phyloP scores from a whole-genome alignment of 1,140 invertebrate genomes.

The Pseudomyrmex gracilis region DNA sequence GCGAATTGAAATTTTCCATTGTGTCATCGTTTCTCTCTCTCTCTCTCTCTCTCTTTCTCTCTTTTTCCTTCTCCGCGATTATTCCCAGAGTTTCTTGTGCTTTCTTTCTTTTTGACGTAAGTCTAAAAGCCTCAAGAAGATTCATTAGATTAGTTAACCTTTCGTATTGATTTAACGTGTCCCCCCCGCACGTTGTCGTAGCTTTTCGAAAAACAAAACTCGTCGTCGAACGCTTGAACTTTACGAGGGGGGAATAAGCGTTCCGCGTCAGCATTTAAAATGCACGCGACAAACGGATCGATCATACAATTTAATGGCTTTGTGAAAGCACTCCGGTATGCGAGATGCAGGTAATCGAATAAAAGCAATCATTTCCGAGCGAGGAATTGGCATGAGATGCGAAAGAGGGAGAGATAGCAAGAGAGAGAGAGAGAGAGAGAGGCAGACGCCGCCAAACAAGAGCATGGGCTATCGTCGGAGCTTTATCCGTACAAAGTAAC shows the following conservation, averaged over 20 bases:
- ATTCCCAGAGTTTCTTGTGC: neutral
- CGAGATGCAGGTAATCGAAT: slow-evolving; percentile 32
- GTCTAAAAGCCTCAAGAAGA: slow-evolving; percentile 14
- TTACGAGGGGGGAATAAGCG: slow-evolving; percentile 8
- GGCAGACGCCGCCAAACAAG: no score
- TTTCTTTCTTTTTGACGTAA: neutral
- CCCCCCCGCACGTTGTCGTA: neutral
- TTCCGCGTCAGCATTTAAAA: slow-evolving; percentile 50
- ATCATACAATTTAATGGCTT: slow-evolving; percentile 39
- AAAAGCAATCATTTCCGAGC: slow-evolving; percentile 44
- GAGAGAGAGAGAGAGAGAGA: neutral
- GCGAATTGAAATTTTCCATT: slow-evolving; percentile 1
- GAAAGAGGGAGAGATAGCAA: no score
- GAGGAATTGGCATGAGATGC: slow-evolving; percentile 29
- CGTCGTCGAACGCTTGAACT: slow-evolving; percentile 20
- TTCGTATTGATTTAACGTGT: neutral
- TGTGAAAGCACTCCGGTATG: slow-evolving; percentile 19
- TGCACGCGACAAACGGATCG: slow-evolving; percentile 29
- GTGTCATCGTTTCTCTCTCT: neutral
- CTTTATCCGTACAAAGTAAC: no score
- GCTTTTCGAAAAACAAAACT: neutral
- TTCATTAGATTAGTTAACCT: slow-evolving; percentile 13
- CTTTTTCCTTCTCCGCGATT: neutral
- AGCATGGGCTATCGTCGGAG: neutral
- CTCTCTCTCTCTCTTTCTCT: no score